Percentiles rank a stretch among this genome's conserved stretches.
Evolutionary conservation across 2,797 vertebrate species (phyloP).

Genomic region (Oryzias dopingdopingensis): DNA sequence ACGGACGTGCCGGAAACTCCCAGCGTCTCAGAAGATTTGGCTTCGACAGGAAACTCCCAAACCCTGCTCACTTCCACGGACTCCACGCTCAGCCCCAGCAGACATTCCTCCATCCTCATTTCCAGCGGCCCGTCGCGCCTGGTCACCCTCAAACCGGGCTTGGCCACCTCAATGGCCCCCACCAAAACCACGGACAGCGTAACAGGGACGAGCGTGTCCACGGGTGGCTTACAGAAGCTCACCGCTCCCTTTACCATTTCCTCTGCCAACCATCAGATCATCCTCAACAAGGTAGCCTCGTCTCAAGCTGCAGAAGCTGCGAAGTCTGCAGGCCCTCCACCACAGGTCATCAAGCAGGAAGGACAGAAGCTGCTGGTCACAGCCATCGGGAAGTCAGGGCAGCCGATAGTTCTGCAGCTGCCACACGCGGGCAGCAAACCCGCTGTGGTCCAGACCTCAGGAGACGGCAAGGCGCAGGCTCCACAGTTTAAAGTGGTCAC

Average conservation of each 20-base stretch:
- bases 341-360: constrained; percentile 88
- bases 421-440: constrained; percentile 85
- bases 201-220: constrained; percentile 51
- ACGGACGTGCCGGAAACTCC: constrained; percentile 89
- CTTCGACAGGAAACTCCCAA: constrained; percentile 42
- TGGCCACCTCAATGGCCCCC: constrained; percentile 68
- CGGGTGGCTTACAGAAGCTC: constrained; percentile 83
- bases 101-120: constrained; percentile 72
- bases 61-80: constrained; percentile 53
- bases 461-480: constrained; percentile 81
- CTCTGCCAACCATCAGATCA: constrained; percentile 90
- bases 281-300: constrained; percentile 90
- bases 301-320: constrained; percentile 81
- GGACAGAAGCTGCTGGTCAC: constrained; percentile 94
- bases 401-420: constrained; percentile 90
- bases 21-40: constrained; percentile 58
- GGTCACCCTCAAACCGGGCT: constrained; percentile 63
- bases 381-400: constrained; percentile 89
- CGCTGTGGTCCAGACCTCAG: constrained; percentile 73
- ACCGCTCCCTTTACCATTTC: constrained; percentile 86
- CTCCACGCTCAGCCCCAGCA: constrained; percentile 43
- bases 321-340: constrained; percentile 65
- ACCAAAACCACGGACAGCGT: constrained; percentile 67
- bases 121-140: constrained; percentile 54
- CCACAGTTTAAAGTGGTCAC: constrained; percentile 95